Percentiles rank a stretch among this genome's conserved stretches.
phyloP scores from a whole-genome alignment of 1,140 invertebrate genomes.

The Mizuhopecten yessoensis region DNA sequence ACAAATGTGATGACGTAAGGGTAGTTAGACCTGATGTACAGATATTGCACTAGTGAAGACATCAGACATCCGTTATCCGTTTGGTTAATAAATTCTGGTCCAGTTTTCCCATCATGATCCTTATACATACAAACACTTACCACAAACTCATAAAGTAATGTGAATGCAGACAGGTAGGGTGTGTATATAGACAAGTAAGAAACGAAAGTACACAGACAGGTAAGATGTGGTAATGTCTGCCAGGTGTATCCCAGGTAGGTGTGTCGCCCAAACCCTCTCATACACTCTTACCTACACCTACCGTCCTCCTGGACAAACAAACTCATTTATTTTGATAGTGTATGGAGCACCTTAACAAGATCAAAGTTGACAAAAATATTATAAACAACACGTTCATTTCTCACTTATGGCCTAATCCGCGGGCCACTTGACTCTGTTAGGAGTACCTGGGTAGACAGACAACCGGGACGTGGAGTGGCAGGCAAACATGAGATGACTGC shows the following conservation, averaged over 20 bases:
- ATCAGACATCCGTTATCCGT: too few relatives aligned
- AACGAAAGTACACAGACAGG: neutral
- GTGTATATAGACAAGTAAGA: constrained; percentile 39
- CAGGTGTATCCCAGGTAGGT: constrained; percentile 36
- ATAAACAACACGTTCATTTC: constrained; percentile 39
- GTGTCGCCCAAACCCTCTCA: constrained; percentile 22
- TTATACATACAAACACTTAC: constrained; percentile 20
- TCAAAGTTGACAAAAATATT: constrained; percentile 36
- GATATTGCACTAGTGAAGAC: too few relatives aligned
- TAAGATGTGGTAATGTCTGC: neutral
- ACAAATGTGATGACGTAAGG: too few relatives aligned
- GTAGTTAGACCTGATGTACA: too few relatives aligned
- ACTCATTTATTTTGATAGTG: constrained; percentile 39
- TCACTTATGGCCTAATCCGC: constrained; percentile 31
- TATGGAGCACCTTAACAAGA: constrained; percentile 24
- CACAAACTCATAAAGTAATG: constrained; percentile 19
- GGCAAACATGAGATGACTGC: neutral
- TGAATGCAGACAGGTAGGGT: neutral
- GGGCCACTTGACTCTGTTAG: neutral
- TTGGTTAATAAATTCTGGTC: too few relatives aligned
- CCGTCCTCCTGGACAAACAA: constrained; percentile 9
- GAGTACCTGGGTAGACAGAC: constrained; percentile 21
- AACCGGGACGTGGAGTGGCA: neutral
- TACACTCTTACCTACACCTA: constrained; percentile 14
- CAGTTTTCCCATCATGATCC: constrained; percentile 7